Base-by-base conservation (phyloP, 1,140 invertebrate species). In the Leptopilina clavipes region DNA sequence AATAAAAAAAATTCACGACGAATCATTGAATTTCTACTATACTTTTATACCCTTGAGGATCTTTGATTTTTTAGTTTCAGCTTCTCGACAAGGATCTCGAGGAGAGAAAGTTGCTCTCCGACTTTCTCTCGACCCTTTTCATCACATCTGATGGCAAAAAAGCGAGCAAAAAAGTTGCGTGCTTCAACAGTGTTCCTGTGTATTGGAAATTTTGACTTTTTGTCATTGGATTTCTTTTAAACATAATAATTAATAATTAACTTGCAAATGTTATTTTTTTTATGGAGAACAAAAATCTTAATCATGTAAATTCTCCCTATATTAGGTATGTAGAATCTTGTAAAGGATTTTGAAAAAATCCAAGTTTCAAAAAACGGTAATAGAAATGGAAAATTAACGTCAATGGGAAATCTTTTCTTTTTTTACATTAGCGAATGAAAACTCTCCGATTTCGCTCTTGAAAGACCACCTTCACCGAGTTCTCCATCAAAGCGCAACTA, bases 1-100 rank as follows among this genome's bases (percentile, higher is more conserved):
- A 40, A 9, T 8, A 40, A 40, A 31, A 31, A 31, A 80, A 82
- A 81, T 84, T 83, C 78, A 79, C 78, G 78, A 82, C 81, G 78
- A 81, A 83, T 81, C 78, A 31, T 81, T 77, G 72, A 81, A 25
- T 70, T 54, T 59, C 18, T 19, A 22, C 18, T 8, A 11, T 65
- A 31, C 10, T 44, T 71, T 44, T 44, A 11, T 72, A 76, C 59
- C 65, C 65, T 17, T 37, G 31, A 37, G 70, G 31, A 43, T 76
- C 19, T 76, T 18, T 12, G 22, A n/a, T 18, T 19, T 76, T 72
- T 76, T 75, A 71, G 19, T 75, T 71, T 45, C 18, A 44, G 12
- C 37, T 22, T 44, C 59, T 52, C 48, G 14, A 52, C n/a, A 52
- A 17, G 48, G 48, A 52, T 52, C 48, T 17, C 48, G 48, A 17